A percentile compares a stretch with the other conserved stretches of the same genome.
Conservation (phyloP, 2,888 invertebrate genomes). For the Drosophila infuscata region DNA sequence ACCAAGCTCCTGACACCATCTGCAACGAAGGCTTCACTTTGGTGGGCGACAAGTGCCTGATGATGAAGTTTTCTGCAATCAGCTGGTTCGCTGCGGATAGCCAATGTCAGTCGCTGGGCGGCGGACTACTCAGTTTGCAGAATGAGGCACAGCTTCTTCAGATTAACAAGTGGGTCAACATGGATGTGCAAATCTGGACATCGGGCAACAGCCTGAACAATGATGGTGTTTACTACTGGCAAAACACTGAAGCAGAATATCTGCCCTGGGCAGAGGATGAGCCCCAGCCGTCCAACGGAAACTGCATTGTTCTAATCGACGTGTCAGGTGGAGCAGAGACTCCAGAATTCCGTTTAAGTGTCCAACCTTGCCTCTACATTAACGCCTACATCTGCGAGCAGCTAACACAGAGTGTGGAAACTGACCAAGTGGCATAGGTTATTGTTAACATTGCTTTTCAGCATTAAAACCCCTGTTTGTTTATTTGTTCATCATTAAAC, state of each 20-base stretch:
- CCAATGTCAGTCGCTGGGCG: background rate
- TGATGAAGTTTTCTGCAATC: background rate
- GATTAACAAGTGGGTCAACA: background rate
- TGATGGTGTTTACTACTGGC: background rate
- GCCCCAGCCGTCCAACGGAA: slow-evolving; percentile 9
- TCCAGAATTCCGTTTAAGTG: background rate
- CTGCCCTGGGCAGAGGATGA: slow-evolving; percentile 43
- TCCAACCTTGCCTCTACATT: background rate
- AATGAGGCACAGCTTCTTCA: background rate
- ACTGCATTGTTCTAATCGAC: background rate
- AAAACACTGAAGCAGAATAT: slow-evolving; percentile 12
- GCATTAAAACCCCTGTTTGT: too few relatives aligned
- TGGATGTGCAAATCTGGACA: slow-evolving; percentile 35
- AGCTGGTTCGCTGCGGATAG: background rate
- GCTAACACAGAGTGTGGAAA: background rate
- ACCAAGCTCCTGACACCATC: background rate
- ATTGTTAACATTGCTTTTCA: background rate
- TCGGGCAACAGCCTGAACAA: slow-evolving; percentile 47
- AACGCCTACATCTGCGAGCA: background rate
- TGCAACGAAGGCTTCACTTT: background rate
- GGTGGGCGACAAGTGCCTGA: background rate
- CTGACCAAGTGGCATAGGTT: background rate
- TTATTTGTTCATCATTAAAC: background rate
- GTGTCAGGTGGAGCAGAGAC: background rate
- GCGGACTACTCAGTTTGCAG: background rate